phyloP scores from a whole-genome alignment of 1,140 invertebrate species.

The Ostrea edulis region DNA sequence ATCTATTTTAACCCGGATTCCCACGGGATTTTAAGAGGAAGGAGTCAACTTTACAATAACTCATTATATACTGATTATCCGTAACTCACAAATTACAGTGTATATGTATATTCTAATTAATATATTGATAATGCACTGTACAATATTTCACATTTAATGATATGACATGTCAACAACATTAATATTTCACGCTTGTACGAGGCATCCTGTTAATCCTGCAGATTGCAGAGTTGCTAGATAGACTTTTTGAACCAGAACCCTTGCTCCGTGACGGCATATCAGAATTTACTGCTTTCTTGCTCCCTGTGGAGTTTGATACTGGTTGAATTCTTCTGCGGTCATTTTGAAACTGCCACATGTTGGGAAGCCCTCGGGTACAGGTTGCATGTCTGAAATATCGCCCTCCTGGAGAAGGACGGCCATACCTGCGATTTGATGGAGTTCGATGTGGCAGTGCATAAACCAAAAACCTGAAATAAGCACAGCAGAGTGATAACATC shows the following conservation, averaged over 20 bases:
- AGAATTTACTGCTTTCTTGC: neutral
- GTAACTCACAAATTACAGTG: too few species aligned
- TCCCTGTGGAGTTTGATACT: neutral
- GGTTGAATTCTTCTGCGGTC: neutral
- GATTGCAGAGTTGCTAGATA: too few species aligned
- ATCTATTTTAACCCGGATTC: too few species aligned
- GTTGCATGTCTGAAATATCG: neutral
- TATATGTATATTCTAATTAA: too few species aligned
- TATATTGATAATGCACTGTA: neutral
- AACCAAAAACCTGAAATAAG: slow-evolving; percentile 51
- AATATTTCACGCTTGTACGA: neutral
- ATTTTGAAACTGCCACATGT: slow-evolving; percentile 43
- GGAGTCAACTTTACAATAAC: too few species aligned
- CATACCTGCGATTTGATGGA: slow-evolving; percentile 55
- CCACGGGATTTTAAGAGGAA: too few species aligned
- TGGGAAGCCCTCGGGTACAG: slow-evolving; percentile 42
- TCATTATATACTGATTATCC: too few species aligned
- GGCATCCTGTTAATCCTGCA: too few species aligned
- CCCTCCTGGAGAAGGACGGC: slow-evolving; percentile 53
- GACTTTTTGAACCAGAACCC: too few species aligned
- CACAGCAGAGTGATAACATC: too few species aligned
- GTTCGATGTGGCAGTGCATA: slow-evolving; percentile 58
- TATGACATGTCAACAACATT: neutral
- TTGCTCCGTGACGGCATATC: too few species aligned
- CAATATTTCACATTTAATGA: neutral